phyloP scores from a whole-genome alignment of 2,888 invertebrate species.

The Seladonia tumulorum region DNA sequence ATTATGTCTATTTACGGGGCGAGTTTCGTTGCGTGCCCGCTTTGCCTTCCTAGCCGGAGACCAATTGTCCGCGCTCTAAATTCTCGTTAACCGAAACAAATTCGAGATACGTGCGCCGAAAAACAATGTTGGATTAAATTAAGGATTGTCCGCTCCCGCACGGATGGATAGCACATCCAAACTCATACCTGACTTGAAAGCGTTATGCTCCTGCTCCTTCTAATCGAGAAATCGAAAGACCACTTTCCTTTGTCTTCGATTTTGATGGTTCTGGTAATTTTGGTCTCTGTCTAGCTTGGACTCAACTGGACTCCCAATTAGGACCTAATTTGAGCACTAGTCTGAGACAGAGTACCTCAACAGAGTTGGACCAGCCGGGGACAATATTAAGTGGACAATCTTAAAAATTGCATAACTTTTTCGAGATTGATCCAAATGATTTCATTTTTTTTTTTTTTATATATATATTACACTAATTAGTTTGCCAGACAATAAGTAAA shows the following conservation, averaged over 20 bases:
- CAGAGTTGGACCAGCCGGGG: too few relatives aligned
- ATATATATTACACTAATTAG: too few relatives aligned
- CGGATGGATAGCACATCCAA: not conserved
- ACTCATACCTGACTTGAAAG: not conserved
- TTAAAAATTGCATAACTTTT: too few relatives aligned
- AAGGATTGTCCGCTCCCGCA: not conserved
- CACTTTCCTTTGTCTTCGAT: not conserved
- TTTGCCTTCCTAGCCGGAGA: not conserved
- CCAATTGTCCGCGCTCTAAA: conserved; percentile 17
- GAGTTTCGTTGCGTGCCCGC: conserved; percentile 12
- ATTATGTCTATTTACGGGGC: conserved; percentile 61
- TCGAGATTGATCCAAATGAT: too few relatives aligned
- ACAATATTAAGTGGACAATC: too few relatives aligned
- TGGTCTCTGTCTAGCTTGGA: too few relatives aligned
- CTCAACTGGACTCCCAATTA: too few relatives aligned
- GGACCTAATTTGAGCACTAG: too few relatives aligned
- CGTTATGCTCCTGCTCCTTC: not conserved
- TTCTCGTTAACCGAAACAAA: conserved; percentile 5
- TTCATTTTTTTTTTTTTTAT: too few relatives aligned
- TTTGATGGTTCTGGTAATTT: too few relatives aligned
- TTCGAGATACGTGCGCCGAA: conserved; percentile 8
- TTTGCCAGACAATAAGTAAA: too few relatives aligned
- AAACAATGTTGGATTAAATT: conserved; percentile 7
- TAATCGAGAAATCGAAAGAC: not conserved
- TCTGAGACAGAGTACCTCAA: too few relatives aligned